A percentile compares a stretch with the other conserved stretches of the same genome.
Conservation (phyloP, 2,113 vertebrate genomes). For the Lophius piscatorius region DNA sequence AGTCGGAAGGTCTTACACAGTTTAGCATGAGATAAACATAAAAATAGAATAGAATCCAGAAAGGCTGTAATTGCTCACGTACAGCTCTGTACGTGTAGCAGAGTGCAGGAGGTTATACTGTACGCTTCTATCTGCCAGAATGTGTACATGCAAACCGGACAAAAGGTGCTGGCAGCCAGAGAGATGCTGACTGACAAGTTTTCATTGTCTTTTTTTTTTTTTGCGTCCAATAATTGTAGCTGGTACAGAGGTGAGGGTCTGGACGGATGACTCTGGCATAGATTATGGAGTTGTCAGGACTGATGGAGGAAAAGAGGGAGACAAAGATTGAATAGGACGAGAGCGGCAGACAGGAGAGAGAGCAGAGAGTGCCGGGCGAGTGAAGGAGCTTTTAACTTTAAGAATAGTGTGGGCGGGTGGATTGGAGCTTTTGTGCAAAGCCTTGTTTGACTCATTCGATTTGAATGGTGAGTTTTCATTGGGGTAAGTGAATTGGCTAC, state of each 20-base stretch:
- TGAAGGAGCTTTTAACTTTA: constrained; percentile 56
- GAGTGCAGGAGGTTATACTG: neutral
- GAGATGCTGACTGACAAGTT: constrained; percentile 49
- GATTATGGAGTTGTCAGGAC: constrained; percentile 57
- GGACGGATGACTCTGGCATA: constrained; percentile 48
- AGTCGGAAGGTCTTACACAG: no score
- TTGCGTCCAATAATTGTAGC: constrained; percentile 49
- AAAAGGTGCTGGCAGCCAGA: constrained; percentile 21
- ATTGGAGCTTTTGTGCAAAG: constrained; percentile 50
- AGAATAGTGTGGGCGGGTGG: constrained; percentile 52
- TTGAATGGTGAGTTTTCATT: constrained; percentile 57
- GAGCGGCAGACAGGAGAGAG: no score
- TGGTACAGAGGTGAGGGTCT: constrained; percentile 26
- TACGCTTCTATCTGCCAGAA: neutral
- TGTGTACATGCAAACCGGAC: neutral
- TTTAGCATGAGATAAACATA: no score
- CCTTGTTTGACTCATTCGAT: constrained; percentile 60
- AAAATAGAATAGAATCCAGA: no score
- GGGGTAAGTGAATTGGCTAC: constrained; percentile 59
- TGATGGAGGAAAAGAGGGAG: constrained; percentile 38
- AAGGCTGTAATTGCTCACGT: no score
- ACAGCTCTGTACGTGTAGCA: no score
- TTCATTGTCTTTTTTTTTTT: constrained; percentile 38
- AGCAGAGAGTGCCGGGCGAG: constrained; percentile 25
- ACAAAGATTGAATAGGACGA: constrained; percentile 21